Conservation (phyloP, 2,888 invertebrate genomes). For the Tillus elongatus region DNA sequence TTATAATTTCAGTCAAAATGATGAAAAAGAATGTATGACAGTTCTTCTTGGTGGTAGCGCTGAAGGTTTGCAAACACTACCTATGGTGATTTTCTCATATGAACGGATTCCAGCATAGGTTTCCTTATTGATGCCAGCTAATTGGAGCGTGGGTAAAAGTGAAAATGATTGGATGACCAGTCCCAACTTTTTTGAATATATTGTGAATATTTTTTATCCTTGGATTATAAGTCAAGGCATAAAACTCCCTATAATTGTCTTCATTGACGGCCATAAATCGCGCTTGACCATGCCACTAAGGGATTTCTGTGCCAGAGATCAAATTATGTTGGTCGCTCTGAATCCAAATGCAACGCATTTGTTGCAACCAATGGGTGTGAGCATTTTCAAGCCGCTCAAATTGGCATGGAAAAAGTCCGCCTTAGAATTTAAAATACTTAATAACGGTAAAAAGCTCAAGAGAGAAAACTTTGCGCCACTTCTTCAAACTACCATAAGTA, state of each 20-base stretch:
- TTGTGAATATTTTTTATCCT: slow-evolving; percentile 1
- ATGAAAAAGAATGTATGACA: too few species aligned
- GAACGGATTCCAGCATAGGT: too few species aligned
- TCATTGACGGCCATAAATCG: not conserved
- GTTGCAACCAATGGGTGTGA: not conserved
- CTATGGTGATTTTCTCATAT: too few species aligned
- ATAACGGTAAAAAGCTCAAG: not conserved
- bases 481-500: not conserved
- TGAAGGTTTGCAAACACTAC: too few species aligned
- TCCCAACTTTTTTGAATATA: too few species aligned
- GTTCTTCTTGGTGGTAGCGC: too few species aligned
- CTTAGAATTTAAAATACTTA: not conserved
- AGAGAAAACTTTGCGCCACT: slow-evolving; percentile 1
- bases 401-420: not conserved
- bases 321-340: not conserved
- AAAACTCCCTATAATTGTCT: not conserved
- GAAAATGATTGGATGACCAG: too few species aligned
- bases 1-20: too few species aligned
- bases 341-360: not conserved
- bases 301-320: not conserved
- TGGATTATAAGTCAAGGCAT: not conserved
- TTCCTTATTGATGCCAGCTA: too few species aligned
- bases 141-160: too few species aligned
- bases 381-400: not conserved
- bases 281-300: not conserved